These are phyloP conservation scores for Otus scops DNA, from an alignment of 2,797 vertebrate genomes.

Conservation along the genomic window DNA sequence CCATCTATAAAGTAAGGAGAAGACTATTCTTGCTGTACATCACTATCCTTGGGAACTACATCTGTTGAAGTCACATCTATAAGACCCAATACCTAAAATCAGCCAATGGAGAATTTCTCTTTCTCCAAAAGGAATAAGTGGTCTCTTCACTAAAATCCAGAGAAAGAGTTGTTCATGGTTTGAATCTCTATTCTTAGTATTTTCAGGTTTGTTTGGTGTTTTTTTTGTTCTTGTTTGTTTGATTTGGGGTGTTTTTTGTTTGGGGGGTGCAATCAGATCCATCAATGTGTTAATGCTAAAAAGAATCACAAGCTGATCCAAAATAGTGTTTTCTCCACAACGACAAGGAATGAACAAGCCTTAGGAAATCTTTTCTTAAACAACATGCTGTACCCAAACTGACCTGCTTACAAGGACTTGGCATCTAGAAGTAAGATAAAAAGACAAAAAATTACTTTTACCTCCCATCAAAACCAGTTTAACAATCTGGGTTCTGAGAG, in stretches of 20 bases:
- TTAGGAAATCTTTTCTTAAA: not conserved
- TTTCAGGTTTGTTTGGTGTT: not conserved
- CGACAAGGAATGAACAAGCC: not conserved
- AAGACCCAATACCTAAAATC: not conserved
- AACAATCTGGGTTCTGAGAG: not conserved
- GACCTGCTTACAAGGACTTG: not conserved
- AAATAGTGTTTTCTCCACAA: not conserved
- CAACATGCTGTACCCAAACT: not conserved
- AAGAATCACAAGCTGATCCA: not conserved
- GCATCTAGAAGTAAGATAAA: not conserved
- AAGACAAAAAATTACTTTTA: not conserved
- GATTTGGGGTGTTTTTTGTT: not conserved
- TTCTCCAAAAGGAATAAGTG: not conserved
- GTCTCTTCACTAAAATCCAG: not conserved
- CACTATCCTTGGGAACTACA: not conserved
- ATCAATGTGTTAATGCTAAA: not conserved
- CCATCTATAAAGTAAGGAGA: not conserved
- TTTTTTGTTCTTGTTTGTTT: not conserved
- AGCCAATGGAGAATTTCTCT: not conserved
- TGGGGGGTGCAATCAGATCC: not conserved
- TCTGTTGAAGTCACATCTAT: not conserved
- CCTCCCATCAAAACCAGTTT: not conserved
- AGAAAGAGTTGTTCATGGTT: not conserved
- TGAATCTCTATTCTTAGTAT: not conserved
- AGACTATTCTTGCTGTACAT: not conserved